Base-by-base conservation (phyloP, 1,140 invertebrate genomes). In the Drosophila gunungcola region DNA sequence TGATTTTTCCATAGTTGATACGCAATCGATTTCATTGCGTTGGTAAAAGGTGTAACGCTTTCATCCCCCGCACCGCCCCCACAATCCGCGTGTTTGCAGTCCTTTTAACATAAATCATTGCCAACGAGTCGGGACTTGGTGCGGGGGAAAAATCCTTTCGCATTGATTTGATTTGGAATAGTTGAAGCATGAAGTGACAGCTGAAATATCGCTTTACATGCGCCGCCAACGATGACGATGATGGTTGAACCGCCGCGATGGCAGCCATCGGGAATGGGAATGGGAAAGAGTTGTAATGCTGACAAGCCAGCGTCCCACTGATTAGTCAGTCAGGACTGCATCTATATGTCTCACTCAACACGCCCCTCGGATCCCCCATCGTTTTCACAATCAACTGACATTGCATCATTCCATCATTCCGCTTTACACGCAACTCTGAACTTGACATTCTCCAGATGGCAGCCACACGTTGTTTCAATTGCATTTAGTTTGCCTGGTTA, bases 151-250 rank as follows among this genome's bases (percentile, higher is more conserved):
- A 73, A 56, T 78, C 57, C 74, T 88, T 77, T 88, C 74, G 75
- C 76, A 88, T 86, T 88, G 83, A 86, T 86, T 86, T 86, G 83
- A 80, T 86, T 86, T 88, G 75, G 75, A 86, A 88, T 86, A 83
- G 83, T 83, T 86, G 75, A 88, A 83, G 75, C 83, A 88, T 88
- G 80, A 86, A 86, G 65, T 86, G 83, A 88, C 83, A 86, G 83
- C 76, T 86, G 84, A 86, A 86, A 86, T 86, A 88, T 86, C 83
- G 83, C 56, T 83, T 86, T 86, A 86, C 84, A 86, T 79, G 79
- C 79, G 77, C 61, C 52, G 61, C 73, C 73, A 63, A 74, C 72
- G 69, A 49, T 74, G 69, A 55, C 70, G 70, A 52, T 48, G 65
- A 41, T 56, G 61, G 53, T 51, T 70, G 52, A 55, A 69, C 49